A percentile compares a stretch with the other conserved stretches of the same genome.
Evolutionary conservation across 2,797 vertebrate species (phyloP).

Genomic region (Enteromius viviparus): DNA sequence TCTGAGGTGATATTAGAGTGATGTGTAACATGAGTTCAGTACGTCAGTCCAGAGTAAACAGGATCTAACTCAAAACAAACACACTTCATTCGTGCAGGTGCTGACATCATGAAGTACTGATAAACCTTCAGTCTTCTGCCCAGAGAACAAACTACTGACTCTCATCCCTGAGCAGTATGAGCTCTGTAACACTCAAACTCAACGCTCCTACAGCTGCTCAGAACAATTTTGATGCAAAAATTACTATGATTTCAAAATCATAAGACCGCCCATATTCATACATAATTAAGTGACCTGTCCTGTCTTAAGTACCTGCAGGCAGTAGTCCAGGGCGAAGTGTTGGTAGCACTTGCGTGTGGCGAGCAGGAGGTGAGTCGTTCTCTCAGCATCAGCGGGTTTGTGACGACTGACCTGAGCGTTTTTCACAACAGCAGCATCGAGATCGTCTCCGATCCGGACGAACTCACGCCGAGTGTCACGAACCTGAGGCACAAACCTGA

Average conservation of each 20-base stretch:
- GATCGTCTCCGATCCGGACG: conserved; percentile 73
- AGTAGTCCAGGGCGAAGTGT: conserved; percentile 81
- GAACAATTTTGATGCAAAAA: not conserved
- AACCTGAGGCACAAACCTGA: conserved; percentile 75
- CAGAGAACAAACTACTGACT: not conserved
- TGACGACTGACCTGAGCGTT: conserved; percentile 74
- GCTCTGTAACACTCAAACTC: not conserved
- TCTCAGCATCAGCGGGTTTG: conserved; percentile 69
- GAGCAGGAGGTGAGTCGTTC: conserved; percentile 75
- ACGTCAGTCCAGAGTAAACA: conserved; percentile 25
- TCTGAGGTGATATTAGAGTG: not conserved
- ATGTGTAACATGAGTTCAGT: not conserved
- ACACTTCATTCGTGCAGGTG: not conserved
- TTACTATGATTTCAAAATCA: not conserved
- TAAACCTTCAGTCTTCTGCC: not conserved
- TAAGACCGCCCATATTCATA: not conserved
- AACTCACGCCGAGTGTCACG: conserved; percentile 73
- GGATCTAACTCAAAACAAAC: conserved; percentile 11
- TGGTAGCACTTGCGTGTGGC: conserved; percentile 79
- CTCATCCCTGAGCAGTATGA: not conserved
- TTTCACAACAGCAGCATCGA: conserved; percentile 70
- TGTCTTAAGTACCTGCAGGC: conserved; percentile 72
- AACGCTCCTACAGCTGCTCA: not conserved
- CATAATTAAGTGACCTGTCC: not conserved
- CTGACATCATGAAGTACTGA: not conserved